Conservation (phyloP, 2,113 vertebrate genomes). For the Sinosuthora webbiana region DNA sequence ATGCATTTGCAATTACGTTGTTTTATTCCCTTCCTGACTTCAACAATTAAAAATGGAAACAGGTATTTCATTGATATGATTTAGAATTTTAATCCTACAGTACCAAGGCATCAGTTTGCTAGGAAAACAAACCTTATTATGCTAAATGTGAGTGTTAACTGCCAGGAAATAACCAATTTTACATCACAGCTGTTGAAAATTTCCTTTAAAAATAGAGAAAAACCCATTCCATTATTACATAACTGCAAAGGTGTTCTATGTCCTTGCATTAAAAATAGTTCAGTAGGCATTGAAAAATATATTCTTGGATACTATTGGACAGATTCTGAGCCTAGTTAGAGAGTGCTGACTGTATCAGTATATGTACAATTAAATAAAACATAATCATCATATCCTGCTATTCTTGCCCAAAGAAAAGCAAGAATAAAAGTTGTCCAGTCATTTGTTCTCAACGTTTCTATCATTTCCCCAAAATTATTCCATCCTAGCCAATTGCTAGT, state of each 20-base stretch:
- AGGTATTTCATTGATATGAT: slow-evolving; percentile 38
- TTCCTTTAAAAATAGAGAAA: slow-evolving; percentile 21
- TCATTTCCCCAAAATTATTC: not conserved
- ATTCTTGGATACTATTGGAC: not conserved
- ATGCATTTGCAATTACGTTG: not conserved
- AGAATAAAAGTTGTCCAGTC: not conserved
- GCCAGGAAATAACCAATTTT: slow-evolving; percentile 50
- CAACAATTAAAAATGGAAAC: slow-evolving; percentile 55
- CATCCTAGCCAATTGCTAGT: not conserved
- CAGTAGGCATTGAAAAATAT: not conserved
- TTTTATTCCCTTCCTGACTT: slow-evolving; percentile 23
- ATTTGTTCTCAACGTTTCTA: not conserved
- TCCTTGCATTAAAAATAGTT: not conserved
- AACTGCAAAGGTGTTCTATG: not conserved
- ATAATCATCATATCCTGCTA: not conserved
- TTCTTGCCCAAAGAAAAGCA: not conserved
- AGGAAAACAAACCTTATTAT: slow-evolving; percentile 32
- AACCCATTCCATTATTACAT: not conserved
- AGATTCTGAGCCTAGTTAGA: not conserved
- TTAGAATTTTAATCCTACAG: slow-evolving; percentile 37
- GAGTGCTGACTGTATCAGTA: not conserved
- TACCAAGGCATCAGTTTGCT: slow-evolving; percentile 26
- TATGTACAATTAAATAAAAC: not conserved
- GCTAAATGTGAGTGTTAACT: slow-evolving; percentile 35
- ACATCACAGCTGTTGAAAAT: slow-evolving; percentile 13